These are phyloP conservation scores for Sarcophaga bullata DNA, from an alignment of 1,140 invertebrate genomes.

Conservation along the genomic window DNA sequence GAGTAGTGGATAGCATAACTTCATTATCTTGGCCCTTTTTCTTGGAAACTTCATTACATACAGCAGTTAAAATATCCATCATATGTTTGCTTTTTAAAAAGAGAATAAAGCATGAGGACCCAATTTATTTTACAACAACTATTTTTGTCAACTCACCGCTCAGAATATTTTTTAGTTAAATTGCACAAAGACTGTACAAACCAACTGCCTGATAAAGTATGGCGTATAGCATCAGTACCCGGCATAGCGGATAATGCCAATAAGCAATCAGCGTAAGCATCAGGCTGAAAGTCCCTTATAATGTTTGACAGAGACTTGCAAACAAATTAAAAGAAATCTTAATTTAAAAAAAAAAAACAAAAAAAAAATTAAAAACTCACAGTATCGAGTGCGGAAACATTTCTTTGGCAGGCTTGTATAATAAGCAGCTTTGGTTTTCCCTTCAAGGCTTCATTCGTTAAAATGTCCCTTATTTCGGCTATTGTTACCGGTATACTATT, in stretches of 20 bases:
- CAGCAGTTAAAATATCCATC: constrained; percentile 56
- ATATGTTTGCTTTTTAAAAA: constrained; percentile 50
- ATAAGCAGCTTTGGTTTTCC: constrained; percentile 58
- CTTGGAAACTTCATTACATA: constrained; percentile 48
- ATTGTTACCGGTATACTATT: constrained; percentile 59
- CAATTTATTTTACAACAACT: background rate
- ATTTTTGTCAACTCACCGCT: constrained; percentile 47
- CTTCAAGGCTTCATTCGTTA: constrained; percentile 49
- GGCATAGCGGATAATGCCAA: constrained; percentile 59
- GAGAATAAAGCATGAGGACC: background rate
- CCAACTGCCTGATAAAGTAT: constrained; percentile 59
- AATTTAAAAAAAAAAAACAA: background rate
- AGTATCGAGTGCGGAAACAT: constrained; percentile 21
- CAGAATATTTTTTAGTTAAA: constrained; percentile 46
- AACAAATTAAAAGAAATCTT: background rate
- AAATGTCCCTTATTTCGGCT: constrained; percentile 53
- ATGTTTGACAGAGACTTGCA: background rate
- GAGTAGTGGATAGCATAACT: constrained; percentile 50
- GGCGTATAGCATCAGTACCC: constrained; percentile 54
- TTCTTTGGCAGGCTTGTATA: constrained; percentile 59
- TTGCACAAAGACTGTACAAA: constrained; percentile 60
- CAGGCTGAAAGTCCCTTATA: constrained; percentile 38
- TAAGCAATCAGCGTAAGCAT: constrained; percentile 53
- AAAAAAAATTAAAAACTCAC: background rate
- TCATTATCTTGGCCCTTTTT: constrained; percentile 53